phyloP scores from a whole-genome alignment of 2,113 vertebrate genomes.

The Semicossyphus pulcher region DNA sequence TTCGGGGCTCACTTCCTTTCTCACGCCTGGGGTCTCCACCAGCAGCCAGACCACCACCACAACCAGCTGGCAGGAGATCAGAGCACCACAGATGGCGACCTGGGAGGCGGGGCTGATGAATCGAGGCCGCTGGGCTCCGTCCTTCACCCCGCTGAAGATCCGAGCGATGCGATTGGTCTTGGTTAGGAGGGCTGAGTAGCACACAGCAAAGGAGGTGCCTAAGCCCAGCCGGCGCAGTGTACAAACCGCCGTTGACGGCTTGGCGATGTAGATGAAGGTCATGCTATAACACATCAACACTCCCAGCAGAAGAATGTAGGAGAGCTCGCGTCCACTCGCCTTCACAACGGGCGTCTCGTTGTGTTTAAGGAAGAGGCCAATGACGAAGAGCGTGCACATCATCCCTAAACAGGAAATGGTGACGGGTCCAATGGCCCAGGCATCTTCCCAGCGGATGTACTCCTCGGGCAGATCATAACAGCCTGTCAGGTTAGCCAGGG shows the following conservation, averaged over 20 bases:
- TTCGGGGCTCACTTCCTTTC: constrained; percentile 94
- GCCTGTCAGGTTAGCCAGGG: constrained; percentile 91
- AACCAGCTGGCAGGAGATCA: constrained; percentile 96
- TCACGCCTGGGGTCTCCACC: constrained; percentile 91
- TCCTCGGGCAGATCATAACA: constrained; percentile 96
- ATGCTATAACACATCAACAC: constrained; percentile 97
- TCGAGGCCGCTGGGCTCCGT: constrained; percentile 92
- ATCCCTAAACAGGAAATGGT: constrained; percentile 95
- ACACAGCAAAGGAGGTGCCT: constrained; percentile 95
- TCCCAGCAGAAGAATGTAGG: constrained; percentile 94
- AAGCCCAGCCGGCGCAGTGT: constrained; percentile 92
- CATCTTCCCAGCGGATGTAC: constrained; percentile 96
- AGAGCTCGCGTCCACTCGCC: constrained; percentile 97
- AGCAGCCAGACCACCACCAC: constrained; percentile 93
- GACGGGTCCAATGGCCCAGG: constrained; percentile 95
- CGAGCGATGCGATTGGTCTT: constrained; percentile 98
- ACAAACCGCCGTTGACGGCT: constrained; percentile 92
- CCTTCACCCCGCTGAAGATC: constrained; percentile 95
- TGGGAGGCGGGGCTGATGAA: constrained; percentile 98
- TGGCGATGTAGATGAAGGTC: constrained; percentile 97
- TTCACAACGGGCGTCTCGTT: constrained; percentile 96
- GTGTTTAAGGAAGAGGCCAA: constrained; percentile 91
- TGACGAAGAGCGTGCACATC: constrained; percentile 91
- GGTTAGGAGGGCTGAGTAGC: constrained; percentile 96
- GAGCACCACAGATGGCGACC: constrained; percentile 93